Evolutionary conservation across 2,113 vertebrate species (phyloP).

Genomic region (Regulus satrapa): DNA sequence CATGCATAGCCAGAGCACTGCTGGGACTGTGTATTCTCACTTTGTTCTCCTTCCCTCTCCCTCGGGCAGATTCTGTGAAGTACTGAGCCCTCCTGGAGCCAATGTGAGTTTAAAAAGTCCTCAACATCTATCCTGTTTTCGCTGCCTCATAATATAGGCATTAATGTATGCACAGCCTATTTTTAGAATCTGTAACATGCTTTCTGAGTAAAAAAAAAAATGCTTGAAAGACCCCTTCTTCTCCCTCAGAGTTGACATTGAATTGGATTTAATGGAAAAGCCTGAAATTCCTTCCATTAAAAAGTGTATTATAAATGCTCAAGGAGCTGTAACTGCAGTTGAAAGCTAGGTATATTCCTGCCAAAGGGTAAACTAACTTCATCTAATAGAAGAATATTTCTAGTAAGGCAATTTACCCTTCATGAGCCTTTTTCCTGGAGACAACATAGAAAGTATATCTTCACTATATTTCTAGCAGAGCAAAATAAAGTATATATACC

Average conservation of each 20-base stretch:
- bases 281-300: conserved; percentile 59
- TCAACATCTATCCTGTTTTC: not conserved
- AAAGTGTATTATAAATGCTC: conserved; percentile 56
- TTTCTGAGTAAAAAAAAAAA: conserved; percentile 4
- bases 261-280: conserved; percentile 53
- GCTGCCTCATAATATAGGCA: not conserved
- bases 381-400: not conserved
- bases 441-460: not conserved
- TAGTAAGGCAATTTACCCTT: conserved; percentile 16
- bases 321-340: conserved; percentile 38
- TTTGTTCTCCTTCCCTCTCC: conserved; percentile 14
- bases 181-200: conserved; percentile 19
- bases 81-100: not conserved
- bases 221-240: conserved; percentile 10
- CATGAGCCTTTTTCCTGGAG: not conserved
- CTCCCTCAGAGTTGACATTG: not conserved
- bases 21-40: not conserved
- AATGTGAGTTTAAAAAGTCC: not conserved
- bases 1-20: not conserved
- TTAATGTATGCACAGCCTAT: conserved; percentile 38
- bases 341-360: conserved; percentile 11
- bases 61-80: conserved; percentile 11
- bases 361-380: conserved; percentile 34
- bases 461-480: not conserved
- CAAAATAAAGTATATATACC: not conserved